A percentile compares a stretch with the other conserved stretches of the same genome.
Evolutionary conservation across 2,113 vertebrate genomes (phyloP).

Genomic region (Piaya cayana): DNA sequence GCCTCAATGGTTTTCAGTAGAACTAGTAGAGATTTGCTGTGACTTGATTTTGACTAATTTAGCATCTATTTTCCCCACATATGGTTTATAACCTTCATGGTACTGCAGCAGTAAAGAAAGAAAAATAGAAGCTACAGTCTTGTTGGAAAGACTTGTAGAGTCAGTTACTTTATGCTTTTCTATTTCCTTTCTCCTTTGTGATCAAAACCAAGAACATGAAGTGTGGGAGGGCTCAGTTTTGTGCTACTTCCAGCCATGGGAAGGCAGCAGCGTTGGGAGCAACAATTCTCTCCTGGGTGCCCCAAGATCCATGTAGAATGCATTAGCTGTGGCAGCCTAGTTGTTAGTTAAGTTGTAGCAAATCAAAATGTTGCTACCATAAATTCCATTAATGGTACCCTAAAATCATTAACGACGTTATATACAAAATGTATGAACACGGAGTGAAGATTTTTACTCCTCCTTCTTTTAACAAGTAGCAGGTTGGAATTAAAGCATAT

Average conservation of each 20-base stretch:
- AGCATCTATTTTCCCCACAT: background rate
- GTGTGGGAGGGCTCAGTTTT: background rate
- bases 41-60: slow-evolving; percentile 19
- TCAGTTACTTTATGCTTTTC: background rate
- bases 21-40: background rate
- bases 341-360: background rate
- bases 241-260: background rate
- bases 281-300: background rate
- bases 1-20: background rate
- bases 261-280: background rate
- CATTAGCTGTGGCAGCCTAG: background rate
- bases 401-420: background rate
- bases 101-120: background rate
- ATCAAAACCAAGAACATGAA: background rate
- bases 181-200: background rate
- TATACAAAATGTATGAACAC: background rate
- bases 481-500: background rate
- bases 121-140: background rate
- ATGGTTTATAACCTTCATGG: background rate
- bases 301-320: background rate
- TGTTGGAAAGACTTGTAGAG: background rate
- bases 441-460: background rate
- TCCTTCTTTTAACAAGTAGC: background rate
- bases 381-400: background rate
- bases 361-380: background rate